A percentile compares a stretch with the other conserved stretches of the same genome.
These are phyloP conservation scores for Epinotia brunnichana DNA, from an alignment of 2,888 invertebrate genomes.

Conservation along the genomic window DNA sequence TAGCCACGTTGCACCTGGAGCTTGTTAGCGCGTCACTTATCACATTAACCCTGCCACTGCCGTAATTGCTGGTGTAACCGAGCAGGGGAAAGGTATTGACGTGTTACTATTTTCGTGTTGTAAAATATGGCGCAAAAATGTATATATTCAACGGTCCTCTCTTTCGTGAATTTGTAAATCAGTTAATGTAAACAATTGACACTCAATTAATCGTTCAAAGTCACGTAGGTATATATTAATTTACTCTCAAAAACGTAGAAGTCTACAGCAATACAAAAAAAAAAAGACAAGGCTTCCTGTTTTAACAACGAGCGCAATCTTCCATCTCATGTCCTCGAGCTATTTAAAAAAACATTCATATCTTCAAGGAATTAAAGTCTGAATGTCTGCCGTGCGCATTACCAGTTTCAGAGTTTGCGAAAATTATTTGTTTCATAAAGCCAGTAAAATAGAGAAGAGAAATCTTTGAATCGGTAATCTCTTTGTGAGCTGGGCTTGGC, in stretches of 20 bases:
- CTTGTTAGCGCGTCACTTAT: conserved; percentile 64
- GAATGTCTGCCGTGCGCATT: background rate
- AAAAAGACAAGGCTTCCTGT: background rate
- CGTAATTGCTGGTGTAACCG: conserved; percentile 64
- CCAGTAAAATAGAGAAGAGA: conserved; percentile 22
- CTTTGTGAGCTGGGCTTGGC: conserved; percentile 42
- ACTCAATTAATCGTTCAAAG: background rate
- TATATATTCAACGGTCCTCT: no score
- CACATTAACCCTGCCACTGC: conserved; percentile 63
- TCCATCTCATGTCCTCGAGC: background rate
- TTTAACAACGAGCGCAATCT: background rate
- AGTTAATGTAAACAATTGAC: no score
- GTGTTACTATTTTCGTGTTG: conserved; percentile 36
- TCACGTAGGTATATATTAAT: background rate
- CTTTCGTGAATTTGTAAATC: no score
- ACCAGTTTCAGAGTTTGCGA: background rate
- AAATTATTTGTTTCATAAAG: conserved; percentile 3
- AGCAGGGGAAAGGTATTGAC: conserved; percentile 51
- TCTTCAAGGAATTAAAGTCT: background rate
- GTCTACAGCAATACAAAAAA: conserved; percentile 8
- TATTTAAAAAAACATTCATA: conserved; percentile 6
- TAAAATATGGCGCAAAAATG: conserved; percentile 2
- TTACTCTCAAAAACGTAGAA: conserved; percentile 10
- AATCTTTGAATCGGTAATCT: conserved; percentile 30
- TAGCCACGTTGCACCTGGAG: conserved; percentile 42